These are phyloP conservation scores for Diglossa cyanea DNA, from an alignment of 2,797 vertebrate genomes.

Conservation along the genomic window DNA sequence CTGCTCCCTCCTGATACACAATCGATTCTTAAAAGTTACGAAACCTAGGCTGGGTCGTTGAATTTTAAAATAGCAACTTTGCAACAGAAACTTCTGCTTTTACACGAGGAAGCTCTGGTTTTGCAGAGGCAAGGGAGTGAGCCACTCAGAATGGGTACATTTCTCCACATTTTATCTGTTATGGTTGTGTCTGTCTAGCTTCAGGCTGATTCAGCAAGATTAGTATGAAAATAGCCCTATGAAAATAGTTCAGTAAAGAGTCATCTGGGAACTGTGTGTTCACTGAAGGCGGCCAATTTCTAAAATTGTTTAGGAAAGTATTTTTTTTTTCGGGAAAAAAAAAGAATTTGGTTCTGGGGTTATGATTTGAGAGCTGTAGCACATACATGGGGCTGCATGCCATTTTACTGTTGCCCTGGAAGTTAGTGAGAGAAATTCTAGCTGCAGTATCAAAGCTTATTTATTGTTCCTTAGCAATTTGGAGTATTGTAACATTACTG, in stretches of 20 bases:
- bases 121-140: background rate
- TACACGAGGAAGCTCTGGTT: background rate
- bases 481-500: background rate
- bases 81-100: background rate
- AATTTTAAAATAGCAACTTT: background rate
- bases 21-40: background rate
- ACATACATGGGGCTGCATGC: background rate
- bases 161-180: rapidly evolving
- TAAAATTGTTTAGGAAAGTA: background rate
- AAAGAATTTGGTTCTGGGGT: background rate
- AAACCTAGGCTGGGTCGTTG: background rate
- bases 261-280: background rate
- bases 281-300: background rate
- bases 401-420: background rate
- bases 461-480: background rate
- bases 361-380: background rate
- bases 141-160: background rate
- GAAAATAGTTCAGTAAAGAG: background rate
- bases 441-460: background rate
- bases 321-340: rapidly evolving
- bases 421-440: background rate
- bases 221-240: background rate
- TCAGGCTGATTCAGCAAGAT: background rate
- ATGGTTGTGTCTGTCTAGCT: background rate
- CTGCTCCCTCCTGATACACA: background rate